A percentile compares a stretch with the other conserved stretches of the same genome.
These are phyloP conservation scores for Tamias sibiricus DNA, from an alignment of 2,113 vertebrate genomes.

Conservation along the genomic window DNA sequence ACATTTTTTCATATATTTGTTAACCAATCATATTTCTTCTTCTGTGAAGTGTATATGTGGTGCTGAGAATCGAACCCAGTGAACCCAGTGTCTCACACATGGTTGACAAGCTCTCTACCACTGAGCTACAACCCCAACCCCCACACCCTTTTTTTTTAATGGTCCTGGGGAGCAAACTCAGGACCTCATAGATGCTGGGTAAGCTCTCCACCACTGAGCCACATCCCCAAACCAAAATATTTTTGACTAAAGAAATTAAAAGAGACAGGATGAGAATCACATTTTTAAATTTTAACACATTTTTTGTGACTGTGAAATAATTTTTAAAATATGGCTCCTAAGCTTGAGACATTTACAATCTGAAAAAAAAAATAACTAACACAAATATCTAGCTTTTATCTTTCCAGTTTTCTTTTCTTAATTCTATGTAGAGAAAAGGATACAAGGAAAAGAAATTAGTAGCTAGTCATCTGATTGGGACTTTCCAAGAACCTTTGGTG, in stretches of 20 bases:
- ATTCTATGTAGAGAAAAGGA: background rate
- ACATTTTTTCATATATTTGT: no score
- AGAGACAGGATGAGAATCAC: background rate
- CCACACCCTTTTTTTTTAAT: no score
- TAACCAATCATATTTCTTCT: no score
- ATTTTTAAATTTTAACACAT: background rate
- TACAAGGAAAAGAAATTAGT: background rate
- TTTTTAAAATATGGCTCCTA: background rate
- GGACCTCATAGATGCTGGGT: no score
- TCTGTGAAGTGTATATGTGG: no score
- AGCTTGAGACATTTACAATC: constrained; percentile 9
- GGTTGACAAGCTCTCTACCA: no score
- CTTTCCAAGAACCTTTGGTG: background rate
- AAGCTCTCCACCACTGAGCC: no score
- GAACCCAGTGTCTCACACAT: no score
- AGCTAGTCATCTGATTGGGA: background rate
- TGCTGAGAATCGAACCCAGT: no score
- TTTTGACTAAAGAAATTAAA: constrained; percentile 40
- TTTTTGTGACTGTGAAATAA: background rate
- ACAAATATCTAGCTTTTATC: constrained; percentile 30
- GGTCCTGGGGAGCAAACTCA: no score
- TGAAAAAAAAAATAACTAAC: background rate
- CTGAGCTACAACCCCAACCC: no score
- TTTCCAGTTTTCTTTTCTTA: background rate
- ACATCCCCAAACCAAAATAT: background rate